Conservation (phyloP, 2,797 vertebrate genomes). For the Tauraco hartlaubi region DNA sequence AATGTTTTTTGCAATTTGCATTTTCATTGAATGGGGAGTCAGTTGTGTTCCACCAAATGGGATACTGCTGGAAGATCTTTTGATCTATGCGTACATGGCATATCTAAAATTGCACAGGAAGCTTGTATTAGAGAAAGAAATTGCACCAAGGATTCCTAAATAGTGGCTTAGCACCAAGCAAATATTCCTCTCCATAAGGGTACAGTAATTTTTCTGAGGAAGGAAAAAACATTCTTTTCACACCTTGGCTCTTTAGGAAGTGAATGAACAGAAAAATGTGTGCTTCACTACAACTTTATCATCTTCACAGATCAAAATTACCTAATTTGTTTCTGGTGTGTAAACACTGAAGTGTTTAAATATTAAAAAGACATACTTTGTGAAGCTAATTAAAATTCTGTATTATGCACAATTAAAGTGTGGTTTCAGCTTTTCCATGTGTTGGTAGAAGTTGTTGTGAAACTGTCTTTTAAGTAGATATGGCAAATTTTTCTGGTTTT, state of each 20-base stretch:
- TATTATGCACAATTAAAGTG: background rate
- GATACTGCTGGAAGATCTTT: background rate
- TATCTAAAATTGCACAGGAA: background rate
- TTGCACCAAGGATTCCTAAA: background rate
- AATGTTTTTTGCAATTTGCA: background rate
- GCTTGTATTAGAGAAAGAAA: background rate
- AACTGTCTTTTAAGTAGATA: background rate
- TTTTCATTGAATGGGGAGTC: background rate
- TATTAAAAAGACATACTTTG: background rate
- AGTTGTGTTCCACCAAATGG: background rate
- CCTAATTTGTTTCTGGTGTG: background rate
- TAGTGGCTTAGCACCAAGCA: background rate
- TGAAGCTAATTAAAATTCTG: background rate
- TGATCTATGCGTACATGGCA: background rate
- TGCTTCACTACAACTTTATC: background rate
- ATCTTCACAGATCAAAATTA: background rate
- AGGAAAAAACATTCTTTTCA: background rate
- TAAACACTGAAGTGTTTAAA: background rate
- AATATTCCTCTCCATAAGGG: background rate
- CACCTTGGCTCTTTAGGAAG: background rate
- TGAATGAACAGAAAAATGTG: background rate
- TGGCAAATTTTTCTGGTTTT: background rate
- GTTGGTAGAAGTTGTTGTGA: background rate
- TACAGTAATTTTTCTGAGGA: background rate
- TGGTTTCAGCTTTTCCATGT: background rate